Conservation (phyloP, 35 echinoderm and acorn worm species). For the Amphiura filiformis region DNA sequence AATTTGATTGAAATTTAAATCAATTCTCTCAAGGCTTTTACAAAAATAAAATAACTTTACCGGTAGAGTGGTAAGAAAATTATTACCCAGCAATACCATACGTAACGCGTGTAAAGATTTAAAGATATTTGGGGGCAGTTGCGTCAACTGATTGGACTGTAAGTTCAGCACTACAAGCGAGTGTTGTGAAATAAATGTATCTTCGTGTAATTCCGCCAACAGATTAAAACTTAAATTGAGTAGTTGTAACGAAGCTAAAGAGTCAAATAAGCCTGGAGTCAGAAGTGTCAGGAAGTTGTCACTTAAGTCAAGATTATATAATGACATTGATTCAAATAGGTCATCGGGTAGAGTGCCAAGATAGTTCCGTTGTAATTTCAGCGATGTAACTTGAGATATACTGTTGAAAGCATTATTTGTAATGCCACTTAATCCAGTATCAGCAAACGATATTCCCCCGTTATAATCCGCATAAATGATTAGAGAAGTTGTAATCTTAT, state of each 20-base stretch:
- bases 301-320: neutral
- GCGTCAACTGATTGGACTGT: neutral
- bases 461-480: neutral
- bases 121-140: neutral
- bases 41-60: neutral
- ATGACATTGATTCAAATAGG: neutral
- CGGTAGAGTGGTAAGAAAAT: neutral
- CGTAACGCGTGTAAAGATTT: neutral
- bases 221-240: neutral
- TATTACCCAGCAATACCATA: neutral
- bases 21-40: neutral
- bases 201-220: neutral
- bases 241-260: neutral
- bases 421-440: neutral
- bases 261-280: neutral
- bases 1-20: neutral
- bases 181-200: neutral
- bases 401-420: neutral
- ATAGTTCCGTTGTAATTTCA: neutral
- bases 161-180: neutral
- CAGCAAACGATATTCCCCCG: neutral
- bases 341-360: no score
- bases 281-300: neutral
- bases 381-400: neutral
- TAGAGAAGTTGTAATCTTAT: neutral